These are phyloP conservation scores for Spinus olivaceus DNA, from an alignment of 2,797 vertebrate species.

Conservation along the genomic window DNA sequence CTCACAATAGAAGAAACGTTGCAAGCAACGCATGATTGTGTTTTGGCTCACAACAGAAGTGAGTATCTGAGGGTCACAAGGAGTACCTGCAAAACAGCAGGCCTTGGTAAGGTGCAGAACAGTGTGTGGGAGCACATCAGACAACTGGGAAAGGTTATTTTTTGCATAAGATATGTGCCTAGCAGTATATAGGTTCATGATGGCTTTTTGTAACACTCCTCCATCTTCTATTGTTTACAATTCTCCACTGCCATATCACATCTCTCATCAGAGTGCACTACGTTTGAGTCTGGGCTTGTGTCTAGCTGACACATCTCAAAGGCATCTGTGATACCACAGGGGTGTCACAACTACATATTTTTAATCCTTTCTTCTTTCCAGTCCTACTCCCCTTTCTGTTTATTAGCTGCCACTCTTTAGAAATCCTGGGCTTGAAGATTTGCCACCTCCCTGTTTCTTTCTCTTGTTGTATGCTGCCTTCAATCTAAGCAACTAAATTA, in stretches of 20 bases:
- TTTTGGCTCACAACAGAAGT: background rate
- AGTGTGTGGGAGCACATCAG: accelerated
- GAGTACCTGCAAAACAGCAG: background rate
- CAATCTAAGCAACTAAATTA: slow-evolving; percentile 46
- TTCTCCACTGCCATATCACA: background rate
- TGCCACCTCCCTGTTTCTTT: background rate
- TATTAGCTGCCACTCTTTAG: background rate
- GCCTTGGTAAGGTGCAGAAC: background rate
- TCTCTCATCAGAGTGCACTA: background rate
- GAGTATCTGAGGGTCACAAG: background rate
- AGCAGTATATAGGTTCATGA: background rate
- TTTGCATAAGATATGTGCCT: background rate
- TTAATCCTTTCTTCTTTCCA: background rate
- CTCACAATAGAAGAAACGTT: background rate
- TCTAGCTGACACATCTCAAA: background rate
- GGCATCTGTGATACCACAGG: background rate
- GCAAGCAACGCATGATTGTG: background rate
- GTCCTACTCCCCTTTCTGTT: background rate
- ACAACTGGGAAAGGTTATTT: background rate
- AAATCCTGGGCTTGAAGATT: slow-evolving; percentile 4
- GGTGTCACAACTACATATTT: background rate
- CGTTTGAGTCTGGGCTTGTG: background rate
- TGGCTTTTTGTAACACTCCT: background rate
- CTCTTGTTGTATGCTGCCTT: background rate
- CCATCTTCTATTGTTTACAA: background rate